Evolutionary conservation across 2,113 vertebrate species (phyloP).

Genomic region (Cephalopterus ornatus): DNA sequence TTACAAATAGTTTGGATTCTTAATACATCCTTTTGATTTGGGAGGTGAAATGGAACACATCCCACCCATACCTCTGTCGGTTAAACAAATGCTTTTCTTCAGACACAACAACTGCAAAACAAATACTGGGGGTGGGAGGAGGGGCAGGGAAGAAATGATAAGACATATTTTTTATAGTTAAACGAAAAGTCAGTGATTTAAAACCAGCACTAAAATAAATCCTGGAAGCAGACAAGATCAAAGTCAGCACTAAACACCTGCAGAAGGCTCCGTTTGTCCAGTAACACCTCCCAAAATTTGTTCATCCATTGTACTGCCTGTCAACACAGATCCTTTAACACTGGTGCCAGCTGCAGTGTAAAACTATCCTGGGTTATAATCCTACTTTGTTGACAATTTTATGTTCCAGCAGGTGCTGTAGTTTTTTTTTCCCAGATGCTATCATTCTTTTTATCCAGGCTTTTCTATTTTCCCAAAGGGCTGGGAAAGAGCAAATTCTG

Average conservation of each 20-base stretch:
- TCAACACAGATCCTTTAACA: neutral
- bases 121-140: accelerated
- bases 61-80: neutral
- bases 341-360: conserved; percentile 8
- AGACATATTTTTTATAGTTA: neutral
- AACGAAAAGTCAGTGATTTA: neutral
- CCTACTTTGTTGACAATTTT: neutral
- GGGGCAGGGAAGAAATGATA: accelerated
- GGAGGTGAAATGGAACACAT: neutral
- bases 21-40: neutral
- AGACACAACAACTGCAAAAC: neutral
- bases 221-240: neutral
- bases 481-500: neutral
- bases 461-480: neutral
- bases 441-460: neutral
- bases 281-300: neutral
- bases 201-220: neutral
- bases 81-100: neutral
- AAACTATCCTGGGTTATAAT: conserved; percentile 13
- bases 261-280: neutral
- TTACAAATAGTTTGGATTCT: neutral
- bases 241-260: neutral
- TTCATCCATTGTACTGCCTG: neutral
- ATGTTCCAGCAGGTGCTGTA: neutral
- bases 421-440: neutral